Conservation (phyloP, 1,140 invertebrate species). For the Habropoda laboriosa region DNA sequence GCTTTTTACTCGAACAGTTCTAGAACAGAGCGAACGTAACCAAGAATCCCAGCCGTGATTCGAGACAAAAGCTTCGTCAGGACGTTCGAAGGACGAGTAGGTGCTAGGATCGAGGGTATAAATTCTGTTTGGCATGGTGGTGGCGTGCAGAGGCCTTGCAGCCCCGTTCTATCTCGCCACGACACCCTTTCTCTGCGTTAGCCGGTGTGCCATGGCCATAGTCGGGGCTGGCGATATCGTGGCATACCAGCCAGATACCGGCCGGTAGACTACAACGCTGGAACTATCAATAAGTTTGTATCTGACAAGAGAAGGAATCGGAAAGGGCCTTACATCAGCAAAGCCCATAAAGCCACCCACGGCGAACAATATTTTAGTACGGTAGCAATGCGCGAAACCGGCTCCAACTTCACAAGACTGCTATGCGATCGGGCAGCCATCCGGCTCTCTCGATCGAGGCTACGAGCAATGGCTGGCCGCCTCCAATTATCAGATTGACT, state of each 20-base stretch:
- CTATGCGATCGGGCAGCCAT: slow-evolving; percentile 43
- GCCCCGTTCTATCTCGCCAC: slow-evolving; percentile 33
- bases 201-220: not conserved
- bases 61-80: not conserved
- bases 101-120: slow-evolving; percentile 52
- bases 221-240: slow-evolving; percentile 42
- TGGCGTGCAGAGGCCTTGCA: slow-evolving; percentile 23
- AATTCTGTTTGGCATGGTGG: slow-evolving; percentile 55
- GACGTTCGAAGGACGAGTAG: slow-evolving; percentile 51
- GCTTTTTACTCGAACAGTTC: too few relatives aligned
- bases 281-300: slow-evolving; percentile 75
- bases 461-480: slow-evolving; percentile 47
- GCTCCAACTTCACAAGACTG: slow-evolving; percentile 55
- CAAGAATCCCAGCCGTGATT: not conserved
- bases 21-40: too few relatives aligned
- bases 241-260: slow-evolving; percentile 44
- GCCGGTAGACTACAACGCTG: slow-evolving; percentile 54
- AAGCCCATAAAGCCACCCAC: slow-evolving; percentile 78
- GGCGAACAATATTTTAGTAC: slow-evolving; percentile 78
- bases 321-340: slow-evolving; percentile 70
- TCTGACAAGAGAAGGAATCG: slow-evolving; percentile 76
- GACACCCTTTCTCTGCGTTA: slow-evolving; percentile 26
- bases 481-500: slow-evolving; percentile 72
- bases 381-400: slow-evolving; percentile 76
- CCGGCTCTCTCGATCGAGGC: slow-evolving; percentile 33